Base-by-base conservation (phyloP, 2,888 invertebrate genomes). In the Melipona bicolor region DNA sequence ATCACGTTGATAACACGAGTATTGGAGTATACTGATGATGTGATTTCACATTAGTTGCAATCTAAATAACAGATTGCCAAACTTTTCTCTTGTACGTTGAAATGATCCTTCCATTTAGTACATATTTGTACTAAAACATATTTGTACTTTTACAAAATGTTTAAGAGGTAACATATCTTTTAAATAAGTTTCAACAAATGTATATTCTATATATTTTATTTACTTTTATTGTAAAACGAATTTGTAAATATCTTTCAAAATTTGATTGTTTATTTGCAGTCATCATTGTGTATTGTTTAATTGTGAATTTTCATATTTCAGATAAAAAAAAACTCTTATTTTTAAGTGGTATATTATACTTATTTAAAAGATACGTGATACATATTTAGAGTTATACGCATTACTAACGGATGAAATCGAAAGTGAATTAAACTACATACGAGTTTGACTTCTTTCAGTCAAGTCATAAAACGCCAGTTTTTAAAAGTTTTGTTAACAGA, bases 61-160 rank as follows among this genome's bases (percentile, higher is more conserved):
- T 84, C 71, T 52, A 27, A 83, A 73, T 77, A 70, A 74, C 75
- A 74, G 78, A 72, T 87, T 73, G 73, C 70, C 54, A 72, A 87
- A 54, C 73, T 77, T 85, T 79, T 81, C 59, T 89, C 71, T 74
- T 69, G 62, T 56, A 71, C 62, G 77, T 78, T 65, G 24, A 59
- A 85, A 77, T 52, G 72, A 84, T 85, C 82, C 81, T 85, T 87
- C 79, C 81, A 85, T 84, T 86, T 87, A 81, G 77, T 78, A 83
- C 56, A 32, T 87, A 69, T 73, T 79, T 69, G 68, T 80, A 71
- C n/a, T n/a, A n/a, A n/a, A n/a, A 83, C 56, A 32, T 87, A 69
- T 73, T 79, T 69, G 68, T 80, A 71, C 81, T 79, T 61, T 80
- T 52, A 21, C 54, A 50, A 70, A 59, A 81, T 74, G 76, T 64